phyloP scores from a whole-genome alignment of 2,797 vertebrate species.

The Knipowitschia caucasica region DNA sequence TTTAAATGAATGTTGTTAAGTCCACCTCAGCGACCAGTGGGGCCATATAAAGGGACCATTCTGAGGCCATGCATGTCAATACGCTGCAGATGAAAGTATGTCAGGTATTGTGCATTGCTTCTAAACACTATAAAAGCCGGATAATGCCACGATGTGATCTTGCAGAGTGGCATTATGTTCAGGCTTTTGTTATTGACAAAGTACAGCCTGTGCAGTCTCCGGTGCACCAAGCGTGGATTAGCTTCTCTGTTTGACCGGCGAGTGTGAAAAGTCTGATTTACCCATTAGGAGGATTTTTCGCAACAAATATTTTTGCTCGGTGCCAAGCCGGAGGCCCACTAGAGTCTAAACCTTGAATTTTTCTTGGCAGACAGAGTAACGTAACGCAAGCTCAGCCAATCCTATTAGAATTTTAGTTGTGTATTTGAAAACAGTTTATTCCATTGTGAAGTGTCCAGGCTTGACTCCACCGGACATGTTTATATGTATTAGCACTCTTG shows the following conservation, averaged over 20 bases:
- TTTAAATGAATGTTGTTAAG: background rate
- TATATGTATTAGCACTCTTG: conserved; percentile 44
- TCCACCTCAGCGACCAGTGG: conserved; percentile 6
- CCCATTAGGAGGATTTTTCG: conserved; percentile 25
- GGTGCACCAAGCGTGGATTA: conserved; percentile 22
- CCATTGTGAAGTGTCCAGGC: conserved; percentile 29
- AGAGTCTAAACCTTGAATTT: conserved; percentile 29
- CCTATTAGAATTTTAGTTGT: conserved; percentile 50
- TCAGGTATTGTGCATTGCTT: conserved; percentile 51
- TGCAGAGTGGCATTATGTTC: conserved; percentile 31
- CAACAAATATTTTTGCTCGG: conserved; percentile 31
- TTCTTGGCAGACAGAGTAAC: conserved; percentile 44
- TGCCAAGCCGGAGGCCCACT: conserved; percentile 33
- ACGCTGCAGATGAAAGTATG: conserved; percentile 53
- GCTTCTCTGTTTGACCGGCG: conserved; percentile 27
- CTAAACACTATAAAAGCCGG: conserved; percentile 34
- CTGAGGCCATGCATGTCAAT: conserved; percentile 17
- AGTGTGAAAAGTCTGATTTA: conserved; percentile 22
- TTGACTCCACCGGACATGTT: conserved; percentile 40
- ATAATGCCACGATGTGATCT: conserved; percentile 46
- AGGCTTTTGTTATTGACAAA: conserved; percentile 47
- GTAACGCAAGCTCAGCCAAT: conserved; percentile 35
- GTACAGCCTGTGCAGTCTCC: conserved; percentile 31
- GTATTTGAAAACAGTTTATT: conserved; percentile 44
- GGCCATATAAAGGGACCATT: conserved; percentile 12